Percentiles rank a stretch among this genome's conserved stretches.
Conservation (phyloP, 2,888 invertebrate genomes). For the Fragum sueziense region DNA sequence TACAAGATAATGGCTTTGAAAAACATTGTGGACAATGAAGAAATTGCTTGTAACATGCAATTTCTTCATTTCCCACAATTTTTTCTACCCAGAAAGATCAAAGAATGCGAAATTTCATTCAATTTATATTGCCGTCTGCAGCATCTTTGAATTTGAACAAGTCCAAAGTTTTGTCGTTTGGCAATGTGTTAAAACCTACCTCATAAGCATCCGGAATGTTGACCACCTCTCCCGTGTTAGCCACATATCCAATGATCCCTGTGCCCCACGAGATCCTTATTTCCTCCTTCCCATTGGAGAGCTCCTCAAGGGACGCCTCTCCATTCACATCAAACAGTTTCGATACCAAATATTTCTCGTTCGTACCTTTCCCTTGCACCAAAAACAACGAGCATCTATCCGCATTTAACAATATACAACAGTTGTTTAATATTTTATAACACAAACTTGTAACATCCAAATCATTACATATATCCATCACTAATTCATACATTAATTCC, state of each 20-base stretch:
- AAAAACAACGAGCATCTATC: constrained; percentile 81
- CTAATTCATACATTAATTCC: constrained; percentile 81
- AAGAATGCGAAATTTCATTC: no score
- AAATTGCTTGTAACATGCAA: no score
- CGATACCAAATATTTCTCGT: constrained; percentile 85
- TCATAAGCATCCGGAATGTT: constrained; percentile 81
- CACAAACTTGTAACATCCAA: constrained; percentile 81
- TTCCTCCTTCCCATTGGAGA: constrained; percentile 94
- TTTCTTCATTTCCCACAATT: no score
- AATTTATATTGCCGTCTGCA: no score
- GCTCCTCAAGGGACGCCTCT: constrained; percentile 88
- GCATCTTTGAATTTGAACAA: no score
- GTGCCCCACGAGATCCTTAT: constrained; percentile 84
- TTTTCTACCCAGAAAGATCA: no score
- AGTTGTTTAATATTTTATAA: constrained; percentile 81
- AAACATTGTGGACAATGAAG: no score
- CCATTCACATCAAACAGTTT: constrained; percentile 81
- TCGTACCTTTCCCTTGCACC: constrained; percentile 82
- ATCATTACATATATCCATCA: constrained; percentile 81
- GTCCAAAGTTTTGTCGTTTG: no score
- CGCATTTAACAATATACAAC: constrained; percentile 80
- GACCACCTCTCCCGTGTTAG: constrained; percentile 76
- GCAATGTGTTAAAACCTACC: constrained; percentile 76
- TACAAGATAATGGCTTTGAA: no score
- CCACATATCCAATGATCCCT: constrained; percentile 80